phyloP scores from a whole-genome alignment of 2,797 vertebrate species.

The Halcyon smyrnensis region DNA sequence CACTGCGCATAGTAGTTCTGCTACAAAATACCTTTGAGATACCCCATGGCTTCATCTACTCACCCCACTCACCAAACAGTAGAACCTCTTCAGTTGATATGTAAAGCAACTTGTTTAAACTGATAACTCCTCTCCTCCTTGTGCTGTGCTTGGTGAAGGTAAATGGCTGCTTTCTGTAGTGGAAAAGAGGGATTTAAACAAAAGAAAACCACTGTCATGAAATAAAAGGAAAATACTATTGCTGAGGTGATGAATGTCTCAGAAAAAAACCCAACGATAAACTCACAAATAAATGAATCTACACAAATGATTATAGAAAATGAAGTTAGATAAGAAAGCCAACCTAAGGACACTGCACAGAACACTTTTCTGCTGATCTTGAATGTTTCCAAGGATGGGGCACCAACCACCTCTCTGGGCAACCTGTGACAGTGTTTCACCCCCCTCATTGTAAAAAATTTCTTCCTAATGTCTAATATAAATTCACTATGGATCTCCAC shows the following conservation, averaged over 20 bases:
- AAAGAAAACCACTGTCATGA: not conserved
- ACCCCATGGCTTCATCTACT: not conserved
- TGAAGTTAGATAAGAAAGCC: not conserved
- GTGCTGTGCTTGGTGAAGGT: not conserved
- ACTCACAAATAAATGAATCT: not conserved
- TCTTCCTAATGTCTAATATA: not conserved
- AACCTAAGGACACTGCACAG: not conserved
- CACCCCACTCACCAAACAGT: not conserved
- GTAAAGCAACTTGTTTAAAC: not conserved
- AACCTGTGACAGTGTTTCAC: not conserved
- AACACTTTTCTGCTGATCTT: fast-evolving
- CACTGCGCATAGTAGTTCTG: not conserved
- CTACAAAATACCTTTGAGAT: not conserved
- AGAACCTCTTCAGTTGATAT: not conserved
- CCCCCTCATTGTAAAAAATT: not conserved
- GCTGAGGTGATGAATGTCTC: not conserved
- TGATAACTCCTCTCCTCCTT: not conserved
- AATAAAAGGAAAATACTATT: not conserved
- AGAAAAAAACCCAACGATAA: not conserved
- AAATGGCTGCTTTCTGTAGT: not conserved
- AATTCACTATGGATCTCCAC: not conserved
- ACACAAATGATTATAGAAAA: not conserved
- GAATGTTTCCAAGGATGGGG: not conserved
- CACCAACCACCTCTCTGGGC: not conserved
- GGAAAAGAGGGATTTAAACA: not conserved